phyloP scores from a whole-genome alignment of 2,797 vertebrate species.

The Chiloscyllium punctatum region DNA sequence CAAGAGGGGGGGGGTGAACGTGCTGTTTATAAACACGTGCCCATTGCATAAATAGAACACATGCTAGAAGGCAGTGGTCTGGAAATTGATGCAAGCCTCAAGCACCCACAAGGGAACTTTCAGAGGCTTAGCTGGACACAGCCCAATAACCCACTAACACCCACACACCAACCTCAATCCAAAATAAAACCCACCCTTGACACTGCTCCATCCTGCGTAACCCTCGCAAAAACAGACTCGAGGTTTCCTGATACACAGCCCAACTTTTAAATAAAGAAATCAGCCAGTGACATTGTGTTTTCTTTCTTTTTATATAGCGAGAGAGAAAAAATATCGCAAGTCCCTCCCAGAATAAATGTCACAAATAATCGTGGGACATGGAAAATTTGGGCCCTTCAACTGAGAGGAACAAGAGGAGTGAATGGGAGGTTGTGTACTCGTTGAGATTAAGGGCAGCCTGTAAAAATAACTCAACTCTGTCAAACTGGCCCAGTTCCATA shows the following conservation, averaged over 20 bases:
- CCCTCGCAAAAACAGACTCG: neutral
- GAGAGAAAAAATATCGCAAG: neutral
- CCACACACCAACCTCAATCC: neutral
- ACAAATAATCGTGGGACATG: conserved; percentile 47
- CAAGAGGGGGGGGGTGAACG: no score
- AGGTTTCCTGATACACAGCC: neutral
- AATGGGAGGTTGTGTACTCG: no score
- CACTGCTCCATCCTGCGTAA: neutral
- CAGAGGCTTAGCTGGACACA: neutral
- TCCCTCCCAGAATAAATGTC: neutral
- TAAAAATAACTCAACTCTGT: no score
- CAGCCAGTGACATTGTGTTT: neutral
- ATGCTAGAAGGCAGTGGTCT: neutral
- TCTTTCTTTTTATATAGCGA: neutral
- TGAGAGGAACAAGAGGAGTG: no score
- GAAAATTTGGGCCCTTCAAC: conserved; percentile 56
- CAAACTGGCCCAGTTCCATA: no score
- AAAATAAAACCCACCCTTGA: neutral
- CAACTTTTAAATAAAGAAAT: neutral
- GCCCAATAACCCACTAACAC: neutral
- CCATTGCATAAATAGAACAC: neutral
- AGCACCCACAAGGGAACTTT: neutral
- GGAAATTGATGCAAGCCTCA: neutral
- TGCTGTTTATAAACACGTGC: conserved; percentile 9
- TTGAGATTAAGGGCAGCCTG: no score